phyloP scores from a whole-genome alignment of 35 echinoderm and acorn worm genomes.

The Acanthaster planci region DNA sequence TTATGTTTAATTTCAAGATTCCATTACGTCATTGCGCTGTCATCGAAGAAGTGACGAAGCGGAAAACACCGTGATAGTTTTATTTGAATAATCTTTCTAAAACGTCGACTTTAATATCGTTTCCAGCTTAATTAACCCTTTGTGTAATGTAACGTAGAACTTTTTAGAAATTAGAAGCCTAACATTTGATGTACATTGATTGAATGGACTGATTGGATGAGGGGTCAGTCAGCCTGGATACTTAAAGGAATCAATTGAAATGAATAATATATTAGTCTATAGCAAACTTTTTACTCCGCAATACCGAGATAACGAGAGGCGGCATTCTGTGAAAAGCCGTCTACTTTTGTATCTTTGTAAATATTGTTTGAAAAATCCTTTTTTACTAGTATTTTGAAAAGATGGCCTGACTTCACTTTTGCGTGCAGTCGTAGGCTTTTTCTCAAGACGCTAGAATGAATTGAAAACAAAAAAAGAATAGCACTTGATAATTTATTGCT shows the following conservation, averaged over 20 bases:
- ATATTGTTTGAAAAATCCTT: constrained; percentile 26
- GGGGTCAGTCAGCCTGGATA: not conserved
- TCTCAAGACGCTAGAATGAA: constrained; percentile 25
- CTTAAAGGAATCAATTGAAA: not conserved
- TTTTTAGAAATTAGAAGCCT: not conserved
- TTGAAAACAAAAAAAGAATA: not conserved
- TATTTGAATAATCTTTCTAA: no score
- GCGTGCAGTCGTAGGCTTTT: constrained; percentile 30
- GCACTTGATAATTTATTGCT: constrained; percentile 17
- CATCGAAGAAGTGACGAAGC: no score
- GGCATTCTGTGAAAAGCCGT: not conserved
- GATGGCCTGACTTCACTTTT: constrained; percentile 31
- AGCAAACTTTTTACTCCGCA: constrained; percentile 26
- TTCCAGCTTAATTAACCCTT: no score
- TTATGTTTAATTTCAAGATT: no score
- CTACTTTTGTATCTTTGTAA: constrained; percentile 34
- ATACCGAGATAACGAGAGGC: constrained; percentile 7
- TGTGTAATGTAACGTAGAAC: not conserved
- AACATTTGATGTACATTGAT: constrained; percentile 19
- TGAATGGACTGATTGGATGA: not conserved
- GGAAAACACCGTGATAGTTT: no score
- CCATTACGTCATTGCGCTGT: no score
- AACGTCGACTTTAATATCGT: no score
- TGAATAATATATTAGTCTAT: constrained; percentile 24
- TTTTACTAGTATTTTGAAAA: constrained; percentile 33